Evolutionary conservation across 2,113 vertebrate genomes (phyloP).

Genomic region (Hemiscyllium ocellatum): DNA sequence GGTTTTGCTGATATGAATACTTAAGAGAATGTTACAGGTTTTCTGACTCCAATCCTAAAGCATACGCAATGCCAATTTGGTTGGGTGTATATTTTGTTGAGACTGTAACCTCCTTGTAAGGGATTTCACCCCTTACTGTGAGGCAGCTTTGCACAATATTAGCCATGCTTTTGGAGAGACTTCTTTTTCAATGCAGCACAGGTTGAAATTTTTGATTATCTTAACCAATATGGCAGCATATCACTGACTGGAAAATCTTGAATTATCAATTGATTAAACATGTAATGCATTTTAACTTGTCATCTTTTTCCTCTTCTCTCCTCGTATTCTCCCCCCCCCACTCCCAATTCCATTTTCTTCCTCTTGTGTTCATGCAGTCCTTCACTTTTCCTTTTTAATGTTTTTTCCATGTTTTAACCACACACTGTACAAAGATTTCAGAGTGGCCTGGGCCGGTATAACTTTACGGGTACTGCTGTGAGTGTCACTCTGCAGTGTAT

Average conservation of each 20-base stretch:
- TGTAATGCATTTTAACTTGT: not conserved
- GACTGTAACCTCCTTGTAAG: not conserved
- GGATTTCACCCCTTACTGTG: not conserved
- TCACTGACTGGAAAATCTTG: not conserved
- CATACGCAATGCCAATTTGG: too few species aligned
- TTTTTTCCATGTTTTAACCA: too few species aligned
- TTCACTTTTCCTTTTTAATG: too few species aligned
- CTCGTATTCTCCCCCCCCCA: constrained; percentile 46
- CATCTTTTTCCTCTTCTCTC: not conserved
- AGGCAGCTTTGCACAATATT: not conserved
- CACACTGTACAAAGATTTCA: too few species aligned
- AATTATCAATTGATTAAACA: not conserved
- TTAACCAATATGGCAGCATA: not conserved
- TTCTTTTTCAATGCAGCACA: not conserved
- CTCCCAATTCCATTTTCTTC: constrained; percentile 41
- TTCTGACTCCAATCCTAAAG: not conserved
- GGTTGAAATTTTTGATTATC: not conserved
- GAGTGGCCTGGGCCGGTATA: not conserved
- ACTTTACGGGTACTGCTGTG: not conserved
- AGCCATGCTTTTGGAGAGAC: not conserved
- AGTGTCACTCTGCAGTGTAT: not conserved
- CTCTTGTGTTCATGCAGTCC: not conserved
- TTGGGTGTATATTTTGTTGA: not conserved
- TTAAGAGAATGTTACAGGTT: not conserved
- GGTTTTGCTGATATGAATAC: not conserved